Percentiles rank a stretch among this genome's conserved stretches.
phyloP scores from a whole-genome alignment of 2,113 vertebrate species.

The Rattus rattus region DNA sequence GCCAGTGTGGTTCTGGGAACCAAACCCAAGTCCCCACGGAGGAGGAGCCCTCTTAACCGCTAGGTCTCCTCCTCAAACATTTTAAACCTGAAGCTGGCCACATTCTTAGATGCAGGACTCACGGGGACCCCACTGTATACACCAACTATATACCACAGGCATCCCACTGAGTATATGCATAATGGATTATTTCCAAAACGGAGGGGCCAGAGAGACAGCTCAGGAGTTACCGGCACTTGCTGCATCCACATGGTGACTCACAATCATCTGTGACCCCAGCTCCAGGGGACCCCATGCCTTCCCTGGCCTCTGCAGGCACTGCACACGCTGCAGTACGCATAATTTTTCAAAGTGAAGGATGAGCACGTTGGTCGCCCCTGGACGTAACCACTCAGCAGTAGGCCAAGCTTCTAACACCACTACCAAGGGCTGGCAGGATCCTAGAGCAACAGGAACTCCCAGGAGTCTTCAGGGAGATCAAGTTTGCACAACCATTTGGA shows the following conservation, averaged over 20 bases:
- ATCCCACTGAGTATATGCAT: neutral
- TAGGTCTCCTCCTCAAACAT: neutral
- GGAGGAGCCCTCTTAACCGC: no score
- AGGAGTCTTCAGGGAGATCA: neutral
- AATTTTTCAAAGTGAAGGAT: neutral
- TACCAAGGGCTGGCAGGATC: neutral
- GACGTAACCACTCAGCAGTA: neutral
- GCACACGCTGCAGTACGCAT: neutral
- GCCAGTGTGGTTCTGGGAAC: neutral
- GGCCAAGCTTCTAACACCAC: neutral
- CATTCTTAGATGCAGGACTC: neutral
- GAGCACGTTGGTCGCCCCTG: neutral
- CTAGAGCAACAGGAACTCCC: neutral
- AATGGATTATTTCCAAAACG: neutral
- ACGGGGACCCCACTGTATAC: neutral
- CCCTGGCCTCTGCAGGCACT: neutral
- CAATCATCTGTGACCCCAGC: neutral
- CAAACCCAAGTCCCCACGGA: neutral
- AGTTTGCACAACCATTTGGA: neutral
- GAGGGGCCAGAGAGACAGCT: neutral
- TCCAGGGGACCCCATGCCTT: neutral
- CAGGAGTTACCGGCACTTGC: neutral
- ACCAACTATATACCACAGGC: neutral
- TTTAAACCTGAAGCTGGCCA: neutral
- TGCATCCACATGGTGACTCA: neutral